Conservation (phyloP, 2,888 invertebrate genomes). For the Aspidapion aeneum region DNA sequence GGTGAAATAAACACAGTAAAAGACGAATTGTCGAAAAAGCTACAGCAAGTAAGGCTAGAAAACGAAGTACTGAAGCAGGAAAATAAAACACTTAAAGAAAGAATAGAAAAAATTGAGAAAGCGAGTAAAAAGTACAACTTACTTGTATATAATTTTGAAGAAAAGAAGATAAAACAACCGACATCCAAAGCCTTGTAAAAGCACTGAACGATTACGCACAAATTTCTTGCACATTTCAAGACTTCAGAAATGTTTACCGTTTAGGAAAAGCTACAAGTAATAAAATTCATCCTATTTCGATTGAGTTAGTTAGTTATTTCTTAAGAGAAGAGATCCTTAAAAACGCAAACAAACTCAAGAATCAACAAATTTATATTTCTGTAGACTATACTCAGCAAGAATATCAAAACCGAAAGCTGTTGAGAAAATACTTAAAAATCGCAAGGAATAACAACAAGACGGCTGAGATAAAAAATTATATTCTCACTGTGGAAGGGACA, state of each 20-base stretch:
- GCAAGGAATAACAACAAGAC: constrained; percentile 7
- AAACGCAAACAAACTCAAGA: constrained; percentile 11
- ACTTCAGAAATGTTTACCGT: not conserved
- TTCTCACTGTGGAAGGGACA: constrained; percentile 9
- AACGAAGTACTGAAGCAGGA: not conserved
- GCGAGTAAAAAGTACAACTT: not conserved
- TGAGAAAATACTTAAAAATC: constrained; percentile 10
- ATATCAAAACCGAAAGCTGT: constrained; percentile 5
- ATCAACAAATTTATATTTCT: constrained; percentile 5
- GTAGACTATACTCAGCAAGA: constrained; percentile 13
- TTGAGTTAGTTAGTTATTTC: not conserved
- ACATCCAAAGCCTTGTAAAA: not conserved
- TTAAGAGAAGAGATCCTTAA: not conserved
- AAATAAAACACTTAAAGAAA: not conserved
- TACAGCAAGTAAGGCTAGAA: not conserved
- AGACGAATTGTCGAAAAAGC: not conserved
- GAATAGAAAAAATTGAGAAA: not conserved
- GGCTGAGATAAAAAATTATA: constrained; percentile 14
- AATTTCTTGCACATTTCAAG: not conserved
- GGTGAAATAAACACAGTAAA: not conserved
- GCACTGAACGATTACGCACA: not conserved
- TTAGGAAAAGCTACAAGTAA: not conserved
- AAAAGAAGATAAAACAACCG: not conserved
- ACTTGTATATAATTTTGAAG: not conserved
- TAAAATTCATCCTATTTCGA: not conserved